Evolutionary conservation across 1,140 invertebrate genomes (phyloP).

Genomic region (Bombyx mandarina): DNA sequence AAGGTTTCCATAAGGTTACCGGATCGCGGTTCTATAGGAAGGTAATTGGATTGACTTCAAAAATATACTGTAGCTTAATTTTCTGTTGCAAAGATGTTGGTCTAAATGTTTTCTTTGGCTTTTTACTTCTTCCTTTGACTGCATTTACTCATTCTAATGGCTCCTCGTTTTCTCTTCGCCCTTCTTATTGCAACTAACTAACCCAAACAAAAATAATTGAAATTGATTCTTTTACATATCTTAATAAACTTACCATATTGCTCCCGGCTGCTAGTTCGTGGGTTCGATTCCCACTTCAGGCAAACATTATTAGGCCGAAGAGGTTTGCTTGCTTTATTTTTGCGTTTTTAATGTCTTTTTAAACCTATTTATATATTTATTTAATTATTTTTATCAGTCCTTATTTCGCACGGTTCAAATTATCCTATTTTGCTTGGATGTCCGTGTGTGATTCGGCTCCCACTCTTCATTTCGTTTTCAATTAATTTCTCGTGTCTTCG

Average conservation of each 20-base stretch:
- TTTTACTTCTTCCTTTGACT: conserved; percentile 8
- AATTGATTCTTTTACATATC: too few species aligned
- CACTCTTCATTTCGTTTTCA: background rate
- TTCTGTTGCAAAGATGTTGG: too few species aligned
- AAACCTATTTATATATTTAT: background rate
- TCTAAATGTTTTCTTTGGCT: conserved; percentile 7
- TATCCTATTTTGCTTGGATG: too few species aligned
- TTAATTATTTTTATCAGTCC: background rate
- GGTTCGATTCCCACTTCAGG: too few species aligned
- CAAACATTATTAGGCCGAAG: too few species aligned
- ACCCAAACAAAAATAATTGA: too few species aligned
- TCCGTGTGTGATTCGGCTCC: background rate
- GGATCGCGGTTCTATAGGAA: conserved; percentile 84
- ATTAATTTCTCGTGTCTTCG: background rate
- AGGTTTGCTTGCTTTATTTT: too few species aligned
- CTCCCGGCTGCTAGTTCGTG: too few species aligned
- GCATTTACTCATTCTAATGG: conserved; percentile 5
- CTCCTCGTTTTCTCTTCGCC: conserved; percentile 15
- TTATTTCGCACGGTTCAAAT: too few species aligned
- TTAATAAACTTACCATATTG: too few species aligned
- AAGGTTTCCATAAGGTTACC: conserved; percentile 88
- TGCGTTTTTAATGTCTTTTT: background rate
- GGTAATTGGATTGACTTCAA: conserved; percentile 57
- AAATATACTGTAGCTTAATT: too few species aligned
- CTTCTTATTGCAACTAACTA: conserved; percentile 6